These are phyloP conservation scores for Acrobeloides nanus DNA, from an alignment of 2,888 invertebrate species.

Conservation along the genomic window DNA sequence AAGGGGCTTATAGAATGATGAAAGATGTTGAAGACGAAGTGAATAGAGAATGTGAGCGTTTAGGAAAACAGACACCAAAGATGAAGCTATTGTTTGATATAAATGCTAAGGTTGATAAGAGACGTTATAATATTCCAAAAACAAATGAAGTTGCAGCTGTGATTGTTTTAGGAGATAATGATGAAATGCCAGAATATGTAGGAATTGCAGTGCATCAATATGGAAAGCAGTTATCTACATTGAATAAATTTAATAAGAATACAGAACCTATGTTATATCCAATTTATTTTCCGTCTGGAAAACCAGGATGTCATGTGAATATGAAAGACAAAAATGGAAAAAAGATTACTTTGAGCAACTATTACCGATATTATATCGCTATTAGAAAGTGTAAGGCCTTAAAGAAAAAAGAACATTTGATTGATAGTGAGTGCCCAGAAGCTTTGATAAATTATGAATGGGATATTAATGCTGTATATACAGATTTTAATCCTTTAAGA, in stretches of 20 bases:
- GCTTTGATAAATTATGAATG: no score
- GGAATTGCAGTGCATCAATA: neutral
- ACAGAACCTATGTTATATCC: slow-evolving; percentile 8
- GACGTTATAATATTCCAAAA: neutral
- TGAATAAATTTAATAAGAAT: slow-evolving; percentile 1
- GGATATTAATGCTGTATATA: no score
- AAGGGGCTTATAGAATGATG: no score
- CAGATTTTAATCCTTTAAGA: slow-evolving; percentile 12
- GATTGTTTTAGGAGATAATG: neutral
- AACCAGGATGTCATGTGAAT: slow-evolving; percentile 1
- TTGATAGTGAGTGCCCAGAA: no score
- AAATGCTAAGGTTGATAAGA: neutral
- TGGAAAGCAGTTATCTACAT: neutral
- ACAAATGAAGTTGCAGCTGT: no score
- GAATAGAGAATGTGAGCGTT: neutral
- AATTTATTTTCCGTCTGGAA: slow-evolving; percentile 10
- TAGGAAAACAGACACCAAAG: slow-evolving; percentile 3
- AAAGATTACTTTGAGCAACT: neutral
- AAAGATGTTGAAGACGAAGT: slow-evolving; percentile 17
- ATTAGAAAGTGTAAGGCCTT: no score
- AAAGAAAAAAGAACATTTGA: no score
- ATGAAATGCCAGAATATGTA: neutral
- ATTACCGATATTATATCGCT: slow-evolving; percentile 1
- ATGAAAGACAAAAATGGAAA: neutral
- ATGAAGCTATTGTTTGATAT: slow-evolving; percentile 16